phyloP scores from a whole-genome alignment of 2,888 invertebrate species.

The Dendrolimus houi region DNA sequence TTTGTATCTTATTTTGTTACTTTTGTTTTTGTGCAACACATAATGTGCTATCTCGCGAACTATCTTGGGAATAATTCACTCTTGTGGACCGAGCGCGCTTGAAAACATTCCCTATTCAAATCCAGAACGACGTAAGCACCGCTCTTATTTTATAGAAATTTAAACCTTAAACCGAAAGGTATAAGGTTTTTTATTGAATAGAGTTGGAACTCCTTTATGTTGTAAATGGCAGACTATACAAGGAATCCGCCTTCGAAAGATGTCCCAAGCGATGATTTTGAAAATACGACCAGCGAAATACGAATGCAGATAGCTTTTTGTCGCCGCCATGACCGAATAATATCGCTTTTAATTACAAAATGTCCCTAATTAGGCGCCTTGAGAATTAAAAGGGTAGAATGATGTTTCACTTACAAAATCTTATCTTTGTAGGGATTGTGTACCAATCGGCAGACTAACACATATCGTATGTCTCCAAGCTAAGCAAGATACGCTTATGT shows the following conservation, averaged over 20 bases:
- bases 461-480: too few relatives aligned
- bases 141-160: constrained; percentile 1
- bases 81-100: constrained; percentile 22
- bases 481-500: too few relatives aligned
- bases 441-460: too few relatives aligned
- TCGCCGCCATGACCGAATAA: constrained; percentile 34
- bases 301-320: constrained; percentile 61
- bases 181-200: constrained; percentile 5
- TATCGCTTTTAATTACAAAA: constrained; percentile 59
- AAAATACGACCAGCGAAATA: constrained; percentile 70
- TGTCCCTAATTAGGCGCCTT: constrained; percentile 48
- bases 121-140: not conserved
- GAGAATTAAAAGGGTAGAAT: not conserved
- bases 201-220: not conserved
- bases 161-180: constrained; percentile 3
- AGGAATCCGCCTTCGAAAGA: constrained; percentile 28
- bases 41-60: constrained; percentile 54
- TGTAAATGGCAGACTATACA: not conserved
- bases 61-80: constrained; percentile 64
- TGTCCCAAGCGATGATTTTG: constrained; percentile 60
- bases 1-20: not conserved
- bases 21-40: constrained; percentile 27
- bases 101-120: constrained; percentile 1
- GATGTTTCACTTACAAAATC: not conserved
- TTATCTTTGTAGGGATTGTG: too few relatives aligned